These are phyloP conservation scores for Melangyna quadrimaculata DNA, from an alignment of 2,888 invertebrate genomes.

Conservation along the genomic window DNA sequence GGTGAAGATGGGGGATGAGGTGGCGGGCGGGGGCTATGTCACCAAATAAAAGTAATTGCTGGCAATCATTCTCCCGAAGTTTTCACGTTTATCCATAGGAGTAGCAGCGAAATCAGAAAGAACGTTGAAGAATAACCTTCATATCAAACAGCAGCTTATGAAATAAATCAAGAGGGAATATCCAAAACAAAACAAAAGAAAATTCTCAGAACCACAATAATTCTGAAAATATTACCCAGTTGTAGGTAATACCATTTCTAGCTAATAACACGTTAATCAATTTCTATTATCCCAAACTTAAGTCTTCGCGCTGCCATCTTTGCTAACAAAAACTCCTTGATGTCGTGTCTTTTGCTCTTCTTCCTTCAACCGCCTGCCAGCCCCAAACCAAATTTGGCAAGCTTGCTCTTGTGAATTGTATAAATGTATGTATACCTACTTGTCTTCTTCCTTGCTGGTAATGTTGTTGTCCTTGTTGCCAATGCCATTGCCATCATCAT, in stretches of 20 bases:
- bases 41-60: constrained; percentile 45
- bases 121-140: background rate
- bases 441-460: constrained; percentile 31
- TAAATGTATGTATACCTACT: background rate
- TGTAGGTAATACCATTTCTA: constrained; percentile 48
- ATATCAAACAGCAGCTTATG: background rate
- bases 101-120: background rate
- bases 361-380: background rate
- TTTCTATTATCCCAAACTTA: constrained; percentile 40
- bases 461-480: constrained; percentile 42
- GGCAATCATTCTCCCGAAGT: constrained; percentile 41
- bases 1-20: too few relatives aligned
- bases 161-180: constrained; percentile 13
- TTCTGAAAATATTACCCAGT: constrained; percentile 16
- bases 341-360: background rate
- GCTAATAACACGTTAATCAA: constrained; percentile 68
- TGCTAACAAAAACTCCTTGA: background rate
- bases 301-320: background rate
- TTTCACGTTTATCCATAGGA: background rate
- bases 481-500: constrained; percentile 39
- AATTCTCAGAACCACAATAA: constrained; percentile 20
- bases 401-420: background rate
- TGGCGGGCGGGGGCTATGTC: background rate
- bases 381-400: constrained; percentile 9
- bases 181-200: background rate